Conservation (phyloP, 2,888 invertebrate species). For the Schizaphis graminum region DNA sequence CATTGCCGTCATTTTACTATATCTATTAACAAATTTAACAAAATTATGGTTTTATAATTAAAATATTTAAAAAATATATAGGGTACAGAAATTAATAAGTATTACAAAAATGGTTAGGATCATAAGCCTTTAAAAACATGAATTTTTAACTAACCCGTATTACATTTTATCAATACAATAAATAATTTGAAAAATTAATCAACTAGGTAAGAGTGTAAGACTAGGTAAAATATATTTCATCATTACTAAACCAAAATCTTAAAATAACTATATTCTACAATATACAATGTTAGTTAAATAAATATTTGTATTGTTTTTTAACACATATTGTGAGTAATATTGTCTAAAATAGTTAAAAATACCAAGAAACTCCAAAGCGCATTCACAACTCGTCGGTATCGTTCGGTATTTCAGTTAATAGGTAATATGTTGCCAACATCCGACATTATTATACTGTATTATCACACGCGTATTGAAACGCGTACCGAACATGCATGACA, state of each 20-base stretch:
- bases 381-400: background rate
- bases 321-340: background rate
- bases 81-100: background rate
- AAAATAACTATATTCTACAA: background rate
- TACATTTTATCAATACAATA: background rate
- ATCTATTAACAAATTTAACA: slow-evolving; percentile 7
- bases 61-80: background rate
- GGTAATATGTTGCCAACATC: background rate
- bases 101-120: background rate
- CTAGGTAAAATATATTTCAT: background rate
- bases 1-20: slow-evolving; percentile 65
- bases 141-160: background rate
- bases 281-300: background rate
- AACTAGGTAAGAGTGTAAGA: background rate
- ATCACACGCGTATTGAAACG: background rate
- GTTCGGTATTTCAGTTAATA: background rate
- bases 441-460: background rate
- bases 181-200: background rate
- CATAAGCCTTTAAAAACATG: background rate
- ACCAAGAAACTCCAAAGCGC: background rate
- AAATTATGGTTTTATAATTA: background rate
- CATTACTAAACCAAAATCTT: background rate
- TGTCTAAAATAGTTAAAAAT: background rate
- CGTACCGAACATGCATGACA: background rate
- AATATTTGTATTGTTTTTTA: background rate